Percentiles rank a stretch among this genome's conserved stretches.
Evolutionary conservation across 2,888 invertebrate genomes (phyloP).

Genomic region (Reticulitermes lucifugus): DNA sequence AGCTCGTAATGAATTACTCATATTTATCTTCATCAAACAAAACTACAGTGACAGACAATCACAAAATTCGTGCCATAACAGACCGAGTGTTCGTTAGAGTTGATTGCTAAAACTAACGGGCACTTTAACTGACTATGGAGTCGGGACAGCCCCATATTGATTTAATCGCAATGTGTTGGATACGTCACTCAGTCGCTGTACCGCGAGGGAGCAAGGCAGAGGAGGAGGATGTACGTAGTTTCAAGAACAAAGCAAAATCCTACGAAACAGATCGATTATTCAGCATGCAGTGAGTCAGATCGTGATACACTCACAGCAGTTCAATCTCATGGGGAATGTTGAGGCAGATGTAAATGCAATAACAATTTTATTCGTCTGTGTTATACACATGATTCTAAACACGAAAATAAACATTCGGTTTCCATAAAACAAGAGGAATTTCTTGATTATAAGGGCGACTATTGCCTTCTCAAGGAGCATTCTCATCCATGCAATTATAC

Average conservation of each 20-base stretch:
- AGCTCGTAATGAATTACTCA: no score
- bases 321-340: no score
- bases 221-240: no score
- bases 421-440: no score
- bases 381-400: no score
- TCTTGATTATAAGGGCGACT: no score
- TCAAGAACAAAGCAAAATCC: neutral
- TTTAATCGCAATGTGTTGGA: conserved; percentile 16
- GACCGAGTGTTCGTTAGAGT: neutral
- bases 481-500: no score
- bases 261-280: neutral
- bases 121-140: neutral
- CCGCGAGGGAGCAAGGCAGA: neutral
- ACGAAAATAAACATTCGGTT: no score
- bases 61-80: neutral
- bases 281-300: neutral
- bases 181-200: neutral
- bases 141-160: conserved; percentile 7
- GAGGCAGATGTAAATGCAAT: no score
- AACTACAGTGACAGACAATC: neutral
- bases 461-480: no score
- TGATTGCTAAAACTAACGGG: neutral
- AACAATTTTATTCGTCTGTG: no score
- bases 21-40: neutral
- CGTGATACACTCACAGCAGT: neutral